Conservation (phyloP, 1,140 invertebrate genomes). For the Diachasmimorpha longicaudata region DNA sequence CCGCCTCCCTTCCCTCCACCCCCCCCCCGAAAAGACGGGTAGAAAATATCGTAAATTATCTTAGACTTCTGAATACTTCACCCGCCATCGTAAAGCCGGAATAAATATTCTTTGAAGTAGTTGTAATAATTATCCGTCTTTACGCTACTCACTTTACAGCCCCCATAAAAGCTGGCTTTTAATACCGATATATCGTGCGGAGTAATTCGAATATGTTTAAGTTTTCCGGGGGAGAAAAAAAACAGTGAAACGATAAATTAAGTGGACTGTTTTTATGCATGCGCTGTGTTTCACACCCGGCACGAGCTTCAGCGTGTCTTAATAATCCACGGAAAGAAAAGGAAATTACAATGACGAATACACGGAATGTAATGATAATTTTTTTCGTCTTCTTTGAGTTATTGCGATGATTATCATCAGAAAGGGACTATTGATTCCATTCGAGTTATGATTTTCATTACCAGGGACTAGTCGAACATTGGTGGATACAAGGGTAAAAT, state of each 20-base stretch:
- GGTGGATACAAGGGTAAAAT: neutral
- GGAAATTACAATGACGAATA: neutral
- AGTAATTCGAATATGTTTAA: neutral
- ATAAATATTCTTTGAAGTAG: neutral
- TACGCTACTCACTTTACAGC: neutral
- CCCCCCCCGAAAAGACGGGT: too few species aligned
- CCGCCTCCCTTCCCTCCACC: too few species aligned
- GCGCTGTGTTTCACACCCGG: constrained; percentile 35
- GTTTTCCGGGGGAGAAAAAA: neutral
- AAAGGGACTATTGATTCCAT: constrained; percentile 24
- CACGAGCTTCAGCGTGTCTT: neutral
- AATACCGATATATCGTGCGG: neutral
- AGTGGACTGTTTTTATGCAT: constrained; percentile 16
- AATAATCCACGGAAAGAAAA: neutral
- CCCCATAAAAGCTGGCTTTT: neutral
- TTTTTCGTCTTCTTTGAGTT: neutral
- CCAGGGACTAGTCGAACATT: neutral
- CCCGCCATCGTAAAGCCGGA: neutral
- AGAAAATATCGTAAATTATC: neutral
- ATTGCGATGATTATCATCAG: constrained; percentile 21
- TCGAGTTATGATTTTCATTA: neutral
- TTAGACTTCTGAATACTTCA: neutral
- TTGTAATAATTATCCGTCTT: neutral
- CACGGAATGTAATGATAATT: neutral
- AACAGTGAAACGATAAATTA: constrained; percentile 3